Conservation (phyloP, 2,888 invertebrate genomes). For the Sepiola atlantica region DNA sequence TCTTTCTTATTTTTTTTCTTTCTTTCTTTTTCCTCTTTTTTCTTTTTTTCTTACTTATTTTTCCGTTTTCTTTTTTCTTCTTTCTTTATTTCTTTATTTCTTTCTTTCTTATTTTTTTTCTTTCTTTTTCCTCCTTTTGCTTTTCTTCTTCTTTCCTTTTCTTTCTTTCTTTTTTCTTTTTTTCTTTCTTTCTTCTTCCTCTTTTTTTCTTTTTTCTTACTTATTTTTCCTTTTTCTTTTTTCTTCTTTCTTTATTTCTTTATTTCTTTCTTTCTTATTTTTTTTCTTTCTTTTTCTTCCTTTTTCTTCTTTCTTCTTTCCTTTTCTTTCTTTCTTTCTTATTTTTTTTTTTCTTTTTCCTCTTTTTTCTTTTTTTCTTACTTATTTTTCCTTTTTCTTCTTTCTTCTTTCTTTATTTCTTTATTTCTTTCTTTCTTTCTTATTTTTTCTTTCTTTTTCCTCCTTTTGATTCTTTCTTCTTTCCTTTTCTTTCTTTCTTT, state of each 20-base stretch:
- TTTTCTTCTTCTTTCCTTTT: not conserved
- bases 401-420: too few species aligned
- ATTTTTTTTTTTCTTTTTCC: slow-evolving; percentile 37
- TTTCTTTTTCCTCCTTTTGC: not conserved
- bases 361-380: slow-evolving; percentile 24
- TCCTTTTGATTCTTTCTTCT: not conserved
- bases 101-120: too few species aligned
- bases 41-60: too few species aligned
- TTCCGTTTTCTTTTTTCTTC: too few species aligned
- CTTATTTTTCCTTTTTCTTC: slow-evolving; percentile 51
- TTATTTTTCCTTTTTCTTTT: fast-evolving
- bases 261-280: not conserved
- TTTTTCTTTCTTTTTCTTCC: not conserved
- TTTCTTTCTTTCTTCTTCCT: not conserved
- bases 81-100: too few species aligned
- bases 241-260: not conserved
- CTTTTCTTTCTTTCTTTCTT: not conserved
- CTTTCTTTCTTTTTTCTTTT: not conserved
- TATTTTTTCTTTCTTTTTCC: not conserved
- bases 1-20: too few species aligned
- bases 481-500: not conserved
- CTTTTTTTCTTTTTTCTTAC: not conserved
- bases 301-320: not conserved
- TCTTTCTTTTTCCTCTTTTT: not conserved
- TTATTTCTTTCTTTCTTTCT: not conserved